Percentiles rank a stretch among this genome's conserved stretches.
Evolutionary conservation across 2,113 vertebrate species (phyloP).

Genomic region (Casuarius casuarius): DNA sequence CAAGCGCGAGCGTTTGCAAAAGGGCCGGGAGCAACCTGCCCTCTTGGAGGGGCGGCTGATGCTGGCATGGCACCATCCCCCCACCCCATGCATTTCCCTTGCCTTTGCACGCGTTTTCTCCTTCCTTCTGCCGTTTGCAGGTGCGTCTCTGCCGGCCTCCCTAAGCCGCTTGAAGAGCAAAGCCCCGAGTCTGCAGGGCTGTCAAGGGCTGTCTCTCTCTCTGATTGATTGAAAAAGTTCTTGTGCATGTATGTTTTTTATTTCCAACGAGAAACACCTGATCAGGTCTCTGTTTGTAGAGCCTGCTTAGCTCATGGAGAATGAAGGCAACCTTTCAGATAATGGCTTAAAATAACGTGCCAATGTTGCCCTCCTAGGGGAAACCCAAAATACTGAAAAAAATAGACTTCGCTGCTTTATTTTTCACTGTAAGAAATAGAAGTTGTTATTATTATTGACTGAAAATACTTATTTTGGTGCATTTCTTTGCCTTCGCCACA

Average conservation of each 20-base stretch:
- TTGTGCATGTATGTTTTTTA: not conserved
- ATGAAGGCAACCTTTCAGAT: not conserved
- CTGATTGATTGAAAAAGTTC: conserved; percentile 62
- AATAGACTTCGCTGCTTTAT: not conserved
- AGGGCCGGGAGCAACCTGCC: no score
- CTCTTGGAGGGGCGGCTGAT: not conserved
- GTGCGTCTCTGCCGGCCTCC: not conserved
- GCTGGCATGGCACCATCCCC: not conserved
- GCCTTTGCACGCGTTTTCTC: accelerated
- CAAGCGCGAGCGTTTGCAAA: not conserved
- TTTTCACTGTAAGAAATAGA: not conserved
- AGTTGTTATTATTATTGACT: not conserved
- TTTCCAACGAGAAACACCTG: conserved; percentile 6
- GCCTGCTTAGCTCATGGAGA: accelerated
- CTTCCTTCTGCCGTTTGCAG: not conserved
- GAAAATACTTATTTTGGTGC: accelerated
- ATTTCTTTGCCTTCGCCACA: accelerated
- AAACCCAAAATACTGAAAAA: not conserved
- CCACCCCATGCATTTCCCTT: not conserved
- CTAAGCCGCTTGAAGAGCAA: conserved; percentile 10
- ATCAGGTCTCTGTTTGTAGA: not conserved
- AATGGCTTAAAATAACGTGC: not conserved
- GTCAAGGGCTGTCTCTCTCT: conserved; percentile 35
- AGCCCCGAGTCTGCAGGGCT: conserved; percentile 13
- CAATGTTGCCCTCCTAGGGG: not conserved